Base-by-base conservation (phyloP, 2,113 vertebrate species). In the Anthoscopus minutus region DNA sequence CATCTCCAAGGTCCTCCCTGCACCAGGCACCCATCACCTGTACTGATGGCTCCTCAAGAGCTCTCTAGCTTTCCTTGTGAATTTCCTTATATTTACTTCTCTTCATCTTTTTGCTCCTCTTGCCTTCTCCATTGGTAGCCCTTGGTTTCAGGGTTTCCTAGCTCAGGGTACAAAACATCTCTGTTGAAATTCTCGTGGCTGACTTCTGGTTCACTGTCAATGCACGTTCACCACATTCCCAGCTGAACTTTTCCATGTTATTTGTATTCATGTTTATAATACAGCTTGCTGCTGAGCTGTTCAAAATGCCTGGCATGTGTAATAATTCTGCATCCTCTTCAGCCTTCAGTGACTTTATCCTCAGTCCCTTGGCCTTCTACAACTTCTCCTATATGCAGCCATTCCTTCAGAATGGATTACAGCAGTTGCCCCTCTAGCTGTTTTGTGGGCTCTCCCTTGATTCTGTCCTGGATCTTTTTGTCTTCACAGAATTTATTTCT, bases 271-370 rank as follows among this genome's bases (percentile, higher is more conserved):
- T 2, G 5, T 65, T 61, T 60, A 23, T 44, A 44, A 79, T 24
- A 37, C 4, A 56, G 8, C 24, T 66, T 37, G 23, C 24, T 37
- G 5, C 27, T 88, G 40, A 67, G 9, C 17, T 16, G 2, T 15
- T 27, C 19, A 40, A 58, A 82, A 72, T 1, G 4, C 40, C 35
- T 47, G 30, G 5, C 9, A 62, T 1, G 0, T 50, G 22, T 33
- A 51, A 62, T 38, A 64, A 17, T 24, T 74, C 40, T 35, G 20
- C 24, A 40, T 50, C 15, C 28, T 60, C 15, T 77, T 86, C 67
- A 70, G 16, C 33, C 37, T 48, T 28, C 0, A 2, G 11, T 24
- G 10, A 38, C 15, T 60, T 86, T 58, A 51, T 31, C 33, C 53
- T 72, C 57, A 88, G 5, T 22, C 7, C 15, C n/a, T 40, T 48